Percentiles rank a stretch among this genome's conserved stretches.
phyloP scores from a whole-genome alignment of 1,140 invertebrate species.

The Brachionus sp. region DNA sequence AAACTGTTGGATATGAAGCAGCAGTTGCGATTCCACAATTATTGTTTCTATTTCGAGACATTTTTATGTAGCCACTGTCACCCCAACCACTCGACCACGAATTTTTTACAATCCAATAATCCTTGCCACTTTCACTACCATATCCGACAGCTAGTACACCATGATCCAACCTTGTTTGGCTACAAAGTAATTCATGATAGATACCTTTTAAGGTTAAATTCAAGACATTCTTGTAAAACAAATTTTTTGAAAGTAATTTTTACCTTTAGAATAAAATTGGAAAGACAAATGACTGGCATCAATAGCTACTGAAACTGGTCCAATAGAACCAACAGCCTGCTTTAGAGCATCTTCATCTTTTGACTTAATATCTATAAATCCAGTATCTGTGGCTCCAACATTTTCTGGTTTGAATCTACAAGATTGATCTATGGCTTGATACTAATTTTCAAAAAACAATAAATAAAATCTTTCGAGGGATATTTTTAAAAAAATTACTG shows the following conservation, averaged over 20 bases:
- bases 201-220: neutral
- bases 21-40: slow-evolving; percentile 52
- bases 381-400: slow-evolving; percentile 33
- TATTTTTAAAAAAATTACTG: slow-evolving; percentile 10
- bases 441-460: neutral
- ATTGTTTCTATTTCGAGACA: slow-evolving; percentile 61
- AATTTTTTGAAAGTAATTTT: neutral
- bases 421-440: slow-evolving; percentile 14
- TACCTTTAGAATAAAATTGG: slow-evolving; percentile 38
- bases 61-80: slow-evolving; percentile 62
- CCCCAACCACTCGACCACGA: slow-evolving; percentile 64
- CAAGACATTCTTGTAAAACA: neutral
- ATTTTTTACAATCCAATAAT: slow-evolving; percentile 48
- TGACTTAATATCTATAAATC: slow-evolving; percentile 40
- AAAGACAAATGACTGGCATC: slow-evolving; percentile 61
- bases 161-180: slow-evolving; percentile 48
- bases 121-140: slow-evolving; percentile 48
- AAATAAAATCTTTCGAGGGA: neutral
- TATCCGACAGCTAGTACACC: slow-evolving; percentile 52
- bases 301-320: slow-evolving; percentile 78
- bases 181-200: slow-evolving; percentile 37
- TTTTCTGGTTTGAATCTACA: slow-evolving; percentile 38
- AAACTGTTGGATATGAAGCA: slow-evolving; percentile 49
- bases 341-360: slow-evolving; percentile 51
- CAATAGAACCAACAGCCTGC: slow-evolving; percentile 71